phyloP scores from a whole-genome alignment of 2,797 vertebrate species.

The Phrynocephalus forsythii region DNA sequence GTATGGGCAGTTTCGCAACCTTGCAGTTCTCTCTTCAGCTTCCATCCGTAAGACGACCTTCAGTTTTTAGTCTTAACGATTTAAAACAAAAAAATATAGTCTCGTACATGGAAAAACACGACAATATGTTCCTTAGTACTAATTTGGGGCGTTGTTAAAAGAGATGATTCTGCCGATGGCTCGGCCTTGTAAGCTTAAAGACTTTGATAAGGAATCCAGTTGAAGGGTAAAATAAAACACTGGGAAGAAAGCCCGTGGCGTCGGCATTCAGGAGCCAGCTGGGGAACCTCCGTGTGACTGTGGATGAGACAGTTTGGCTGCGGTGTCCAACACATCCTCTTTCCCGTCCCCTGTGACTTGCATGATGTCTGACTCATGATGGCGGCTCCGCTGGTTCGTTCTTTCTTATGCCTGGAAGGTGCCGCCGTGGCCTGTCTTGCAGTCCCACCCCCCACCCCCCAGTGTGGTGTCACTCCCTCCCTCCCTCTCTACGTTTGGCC shows the following conservation, averaged over 20 bases:
- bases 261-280: not conserved
- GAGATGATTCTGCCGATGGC: not conserved
- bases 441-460: not conserved
- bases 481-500: not conserved
- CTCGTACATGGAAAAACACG: too few species aligned
- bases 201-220: too few species aligned
- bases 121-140: not conserved
- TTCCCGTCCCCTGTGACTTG: slow-evolving; percentile 40
- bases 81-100: too few species aligned
- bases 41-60: too few species aligned
- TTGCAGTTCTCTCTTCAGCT: too few species aligned
- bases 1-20: too few species aligned
- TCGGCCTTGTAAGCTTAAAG: not conserved
- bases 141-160: not conserved
- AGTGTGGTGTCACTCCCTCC: not conserved
- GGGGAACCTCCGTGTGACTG: not conserved
- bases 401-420: not conserved
- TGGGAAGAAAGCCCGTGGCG: not conserved
- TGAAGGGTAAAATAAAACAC: not conserved
- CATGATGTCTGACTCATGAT: slow-evolving; percentile 68
- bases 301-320: slow-evolving; percentile 46
- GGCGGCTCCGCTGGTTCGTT: slow-evolving; percentile 60
- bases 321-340: slow-evolving; percentile 39
- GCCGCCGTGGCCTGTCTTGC: slow-evolving; percentile 41
- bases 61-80: too few species aligned